A percentile compares a stretch with the other conserved stretches of the same genome.
Conservation (phyloP, 2,888 invertebrate genomes). For the Yponomeuta sedellus region DNA sequence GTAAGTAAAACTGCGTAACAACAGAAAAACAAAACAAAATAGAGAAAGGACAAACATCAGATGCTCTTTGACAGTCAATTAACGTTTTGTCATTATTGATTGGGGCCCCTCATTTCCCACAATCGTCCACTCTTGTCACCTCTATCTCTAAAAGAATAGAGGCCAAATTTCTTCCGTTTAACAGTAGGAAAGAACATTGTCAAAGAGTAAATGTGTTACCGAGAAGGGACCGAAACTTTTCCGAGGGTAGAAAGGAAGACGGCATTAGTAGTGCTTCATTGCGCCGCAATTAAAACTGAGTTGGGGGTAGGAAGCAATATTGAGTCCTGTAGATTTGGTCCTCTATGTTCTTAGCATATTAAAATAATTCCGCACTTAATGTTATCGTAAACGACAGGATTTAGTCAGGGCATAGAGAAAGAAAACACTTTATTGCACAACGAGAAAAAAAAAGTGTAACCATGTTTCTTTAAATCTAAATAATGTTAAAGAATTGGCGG, state of each 20-base stretch:
- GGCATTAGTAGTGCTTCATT: slow-evolving; percentile 67
- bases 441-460: no score
- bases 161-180: background rate
- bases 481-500: no score
- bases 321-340: background rate
- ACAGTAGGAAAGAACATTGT: background rate
- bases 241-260: slow-evolving; percentile 30
- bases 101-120: slow-evolving; percentile 28
- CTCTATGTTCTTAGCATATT: no score
- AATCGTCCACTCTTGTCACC: background rate
- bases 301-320: slow-evolving; percentile 29
- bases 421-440: no score
- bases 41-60: slow-evolving; percentile 28
- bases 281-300: slow-evolving; percentile 66
- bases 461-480: no score
- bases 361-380: no score
- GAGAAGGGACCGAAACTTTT: slow-evolving; percentile 18
- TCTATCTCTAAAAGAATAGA: background rate
- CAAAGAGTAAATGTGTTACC: slow-evolving; percentile 35
- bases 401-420: no score
- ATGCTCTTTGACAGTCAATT: slow-evolving; percentile 36
- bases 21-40: background rate
- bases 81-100: slow-evolving; percentile 48
- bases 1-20: background rate
- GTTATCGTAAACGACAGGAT: no score